Percentiles rank a stretch among this genome's conserved stretches.
Evolutionary conservation across 1,140 invertebrate species (phyloP).

Genomic region (Caenorhabditis brenneri): DNA sequence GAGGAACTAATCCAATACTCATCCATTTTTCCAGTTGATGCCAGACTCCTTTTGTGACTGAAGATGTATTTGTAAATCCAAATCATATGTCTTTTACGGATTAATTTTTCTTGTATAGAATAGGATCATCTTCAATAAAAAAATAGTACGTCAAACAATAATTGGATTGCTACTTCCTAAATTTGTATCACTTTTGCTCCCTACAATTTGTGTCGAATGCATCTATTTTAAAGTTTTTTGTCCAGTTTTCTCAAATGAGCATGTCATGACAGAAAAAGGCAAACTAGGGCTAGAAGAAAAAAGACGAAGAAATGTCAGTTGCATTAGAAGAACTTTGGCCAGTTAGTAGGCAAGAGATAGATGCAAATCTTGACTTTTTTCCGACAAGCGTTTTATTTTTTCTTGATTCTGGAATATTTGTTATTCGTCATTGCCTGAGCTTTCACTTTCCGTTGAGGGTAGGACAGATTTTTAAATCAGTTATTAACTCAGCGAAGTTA

Average conservation of each 20-base stretch:
- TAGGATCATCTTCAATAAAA: background rate
- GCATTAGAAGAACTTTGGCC: slow-evolving; percentile 34
- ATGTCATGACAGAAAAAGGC: slow-evolving; percentile 11
- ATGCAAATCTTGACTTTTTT: slow-evolving; percentile 23
- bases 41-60: background rate
- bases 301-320: slow-evolving; percentile 4
- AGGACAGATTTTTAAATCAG: too few relatives aligned
- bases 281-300: background rate
- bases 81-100: background rate
- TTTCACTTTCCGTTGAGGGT: background rate
- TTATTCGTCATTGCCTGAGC: background rate
- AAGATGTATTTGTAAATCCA: background rate
- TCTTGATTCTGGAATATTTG: background rate
- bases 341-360: slow-evolving; percentile 27
- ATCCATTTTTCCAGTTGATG: background rate
- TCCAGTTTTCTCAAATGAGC: slow-evolving; percentile 24
- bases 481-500: too few relatives aligned
- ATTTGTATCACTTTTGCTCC: background rate
- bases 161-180: background rate
- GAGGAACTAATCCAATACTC: background rate
- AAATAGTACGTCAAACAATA: slow-evolving; percentile 11
- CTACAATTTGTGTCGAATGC: background rate
- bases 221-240: slow-evolving; percentile 7
- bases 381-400: background rate
- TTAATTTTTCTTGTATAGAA: background rate